These are phyloP conservation scores for Subacronicta megacephala DNA, from an alignment of 2,888 invertebrate species.

Conservation along the genomic window DNA sequence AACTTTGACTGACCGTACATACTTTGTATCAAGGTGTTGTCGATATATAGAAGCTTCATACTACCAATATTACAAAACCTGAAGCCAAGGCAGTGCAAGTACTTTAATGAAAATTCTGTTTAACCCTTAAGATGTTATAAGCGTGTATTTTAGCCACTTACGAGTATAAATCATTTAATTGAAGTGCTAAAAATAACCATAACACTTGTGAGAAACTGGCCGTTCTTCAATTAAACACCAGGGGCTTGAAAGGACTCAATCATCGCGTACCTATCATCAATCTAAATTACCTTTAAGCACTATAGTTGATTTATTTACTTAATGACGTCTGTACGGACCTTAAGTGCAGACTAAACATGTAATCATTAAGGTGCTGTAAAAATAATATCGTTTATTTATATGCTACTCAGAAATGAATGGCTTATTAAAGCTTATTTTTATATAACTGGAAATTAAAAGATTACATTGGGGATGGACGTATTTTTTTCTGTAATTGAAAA, in stretches of 20 bases:
- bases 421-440: slow-evolving; percentile 33
- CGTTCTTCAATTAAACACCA: slow-evolving; percentile 54
- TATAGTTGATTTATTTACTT: slow-evolving; percentile 65
- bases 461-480: too few species aligned
- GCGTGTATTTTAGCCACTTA: slow-evolving; percentile 29
- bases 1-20: too few species aligned
- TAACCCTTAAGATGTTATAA: slow-evolving; percentile 4
- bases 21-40: too few species aligned
- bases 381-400: slow-evolving; percentile 53
- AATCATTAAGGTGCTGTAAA: slow-evolving; percentile 66
- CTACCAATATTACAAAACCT: too few species aligned
- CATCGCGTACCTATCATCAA: slow-evolving; percentile 64
- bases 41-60: too few species aligned
- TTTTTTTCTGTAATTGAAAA: too few species aligned
- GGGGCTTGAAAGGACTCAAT: slow-evolving; percentile 54
- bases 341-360: slow-evolving; percentile 72
- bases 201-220: slow-evolving; percentile 38
- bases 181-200: slow-evolving; percentile 50
- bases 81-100: neutral
- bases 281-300: slow-evolving; percentile 63
- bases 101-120: neutral
- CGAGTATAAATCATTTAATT: slow-evolving; percentile 46
- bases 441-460: neutral
- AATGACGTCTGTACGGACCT: slow-evolving; percentile 61
- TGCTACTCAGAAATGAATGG: slow-evolving; percentile 19